A percentile compares a stretch with the other conserved stretches of the same genome.
phyloP scores from a whole-genome alignment of 1,140 invertebrate species.

The Anoplophora glabripennis region DNA sequence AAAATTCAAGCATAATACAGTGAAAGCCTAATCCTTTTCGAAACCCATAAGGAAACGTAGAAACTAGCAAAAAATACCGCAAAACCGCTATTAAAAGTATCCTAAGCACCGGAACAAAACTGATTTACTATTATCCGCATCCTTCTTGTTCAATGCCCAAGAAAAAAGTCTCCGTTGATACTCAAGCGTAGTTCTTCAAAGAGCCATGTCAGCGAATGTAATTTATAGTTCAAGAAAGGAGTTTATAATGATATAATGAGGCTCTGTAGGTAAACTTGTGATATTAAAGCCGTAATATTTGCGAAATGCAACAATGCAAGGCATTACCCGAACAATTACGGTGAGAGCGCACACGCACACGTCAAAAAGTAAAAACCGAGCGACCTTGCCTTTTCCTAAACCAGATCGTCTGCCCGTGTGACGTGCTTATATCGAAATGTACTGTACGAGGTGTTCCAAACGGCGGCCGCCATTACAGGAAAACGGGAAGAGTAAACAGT shows the following conservation, averaged over 20 bases:
- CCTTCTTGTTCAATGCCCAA: no score
- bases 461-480: no score
- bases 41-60: no score
- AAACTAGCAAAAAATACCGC: no score
- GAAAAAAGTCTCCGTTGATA: no score
- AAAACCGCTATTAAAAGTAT: no score
- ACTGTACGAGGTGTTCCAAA: background rate
- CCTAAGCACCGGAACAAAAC: no score
- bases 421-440: background rate
- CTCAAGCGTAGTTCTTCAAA: background rate
- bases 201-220: background rate
- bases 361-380: conserved; percentile 4
- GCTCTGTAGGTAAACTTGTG: conserved; percentile 5
- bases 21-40: no score
- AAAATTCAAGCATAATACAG: no score
- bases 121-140: no score
- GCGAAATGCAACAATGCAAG: conserved; percentile 5
- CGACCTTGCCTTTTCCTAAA: conserved; percentile 6
- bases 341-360: background rate
- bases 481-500: no score
- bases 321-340: conserved; percentile 3
- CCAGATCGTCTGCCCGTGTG: conserved; percentile 2
- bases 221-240: background rate
- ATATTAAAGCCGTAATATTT: conserved; percentile 9
- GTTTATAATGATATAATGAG: conserved; percentile 8